Base-by-base conservation (phyloP, 2,888 invertebrate species). In the Leptopterna dolabrata region DNA sequence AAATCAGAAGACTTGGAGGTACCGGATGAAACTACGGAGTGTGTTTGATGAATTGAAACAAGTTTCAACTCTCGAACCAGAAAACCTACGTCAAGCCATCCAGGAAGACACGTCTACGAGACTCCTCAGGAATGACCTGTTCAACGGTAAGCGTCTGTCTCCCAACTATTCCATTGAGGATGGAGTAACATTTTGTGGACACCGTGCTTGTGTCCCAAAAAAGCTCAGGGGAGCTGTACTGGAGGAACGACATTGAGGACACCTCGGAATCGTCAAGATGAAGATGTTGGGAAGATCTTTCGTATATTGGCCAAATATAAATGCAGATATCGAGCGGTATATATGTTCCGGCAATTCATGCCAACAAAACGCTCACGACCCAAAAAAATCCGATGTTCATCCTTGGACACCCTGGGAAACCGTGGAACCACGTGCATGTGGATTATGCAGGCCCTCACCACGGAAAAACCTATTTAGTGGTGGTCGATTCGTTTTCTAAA, bases 401-500 rank as follows among this genome's bases (percentile, higher is more conserved):
- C 73, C 73, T 36, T 76, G 36, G 73, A 76, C 30, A 76, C 73
- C 30, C 30, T 36, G 73, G 73, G 16, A 76, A 30, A 76, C 73
- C 73, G 16, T 76, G 73, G n/a, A n/a, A n/a, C n/a, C n/a, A n/a
- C n/a, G n/a, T n/a, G n/a, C n/a, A n/a, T n/a, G n/a, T n/a, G n/a
- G 76, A 76, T 43, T 76, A 41, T 19, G 36, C 76, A 30, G 76
- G 76, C 1, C 76, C 76, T n/a, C 43, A 41, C 36, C 76, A 76
- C n/a, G 43, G 43, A 36, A n/a, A n/a, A n/a, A n/a, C n/a, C n/a
- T n/a, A n/a, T n/a, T n/a, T n/a, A n/a, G n/a, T n/a, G n/a, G n/a
- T 76, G n/a, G 43, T 76, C 7, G 76, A 76, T 14, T 30, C 73
- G 1, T 76, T 41, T 11, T 76, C 76, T 30, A 76, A 76, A 11